A percentile compares a stretch with the other conserved stretches of the same genome.
These are phyloP conservation scores for Epinephelus fuscoguttatus DNA, from an alignment of 2,113 vertebrate genomes.

Conservation along the genomic window DNA sequence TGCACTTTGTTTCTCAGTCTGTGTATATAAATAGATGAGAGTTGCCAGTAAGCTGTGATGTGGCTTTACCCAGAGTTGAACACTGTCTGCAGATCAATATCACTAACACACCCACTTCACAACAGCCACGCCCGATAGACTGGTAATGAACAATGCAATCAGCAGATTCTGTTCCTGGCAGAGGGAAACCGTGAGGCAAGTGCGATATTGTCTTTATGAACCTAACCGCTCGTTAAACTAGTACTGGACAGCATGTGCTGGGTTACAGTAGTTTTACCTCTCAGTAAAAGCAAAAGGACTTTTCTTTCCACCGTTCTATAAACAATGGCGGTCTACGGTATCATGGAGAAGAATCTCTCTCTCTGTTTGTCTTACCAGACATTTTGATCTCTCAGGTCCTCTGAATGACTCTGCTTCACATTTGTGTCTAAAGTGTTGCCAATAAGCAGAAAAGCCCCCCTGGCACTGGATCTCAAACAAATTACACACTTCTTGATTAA, in stretches of 20 bases:
- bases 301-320: not conserved
- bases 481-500: constrained; percentile 44
- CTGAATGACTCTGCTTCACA: not conserved
- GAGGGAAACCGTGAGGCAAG: not conserved
- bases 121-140: too few species aligned
- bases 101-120: too few species aligned
- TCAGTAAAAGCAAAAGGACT: not conserved
- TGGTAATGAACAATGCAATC: too few species aligned
- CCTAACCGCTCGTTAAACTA: not conserved
- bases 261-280: not conserved
- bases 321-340: not conserved
- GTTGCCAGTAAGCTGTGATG: too few species aligned
- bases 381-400: not conserved
- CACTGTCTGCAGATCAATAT: too few species aligned
- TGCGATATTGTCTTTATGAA: not conserved
- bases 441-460: constrained; percentile 41
- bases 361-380: not conserved
- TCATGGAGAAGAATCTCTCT: too few species aligned
- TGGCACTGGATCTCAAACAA: constrained; percentile 24
- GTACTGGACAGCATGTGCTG: not conserved
- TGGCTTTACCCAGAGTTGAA: too few species aligned
- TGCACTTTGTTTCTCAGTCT: too few species aligned
- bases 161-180: not conserved
- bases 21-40: too few species aligned
- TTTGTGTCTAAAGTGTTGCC: constrained; percentile 38